Base-by-base conservation (phyloP, 2,888 invertebrate species). In the Andrena chrysosceles region DNA sequence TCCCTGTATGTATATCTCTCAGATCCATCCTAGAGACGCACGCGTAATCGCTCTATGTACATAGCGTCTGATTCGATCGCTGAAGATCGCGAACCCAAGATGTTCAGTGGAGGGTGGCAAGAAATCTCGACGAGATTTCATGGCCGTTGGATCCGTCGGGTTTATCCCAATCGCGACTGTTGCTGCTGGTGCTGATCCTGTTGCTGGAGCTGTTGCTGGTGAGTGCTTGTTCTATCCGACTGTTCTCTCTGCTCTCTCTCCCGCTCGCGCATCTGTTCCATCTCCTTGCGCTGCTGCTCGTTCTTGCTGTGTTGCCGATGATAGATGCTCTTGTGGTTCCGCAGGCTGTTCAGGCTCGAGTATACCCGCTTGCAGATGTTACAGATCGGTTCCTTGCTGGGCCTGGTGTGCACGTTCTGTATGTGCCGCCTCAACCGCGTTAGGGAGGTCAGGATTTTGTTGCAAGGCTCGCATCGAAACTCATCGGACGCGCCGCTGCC, bases 321-420 rank as follows among this genome's bases (percentile, higher is more conserved):
- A 95, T 98, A 98, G 96, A 98, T 97, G 95, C 97, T 97, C 96
- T 97, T 97, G 96, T 98, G 98, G 95, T 98, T 98, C 94, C 98
- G 96, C 93, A 98, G 96, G 94, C 97, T 97, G 96, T 98, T 98
- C 93, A 98, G 96, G 94, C 97, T 98, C 96, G 97, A 97, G 96
- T 98, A 98, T 91, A 97, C 97, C 94, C 98, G 97, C 95, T 97
- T 97, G 96, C 98, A 98, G 94, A 98, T 97, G 95, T 97, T 97
- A 96, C 98, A 98, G 94, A 97, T 97, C 90, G 97, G 97, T 95
- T 97, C 97, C 95, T 97, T 96, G 94, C 97, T 97, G 92, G 97
- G 97, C 93, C 97, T 96, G 96, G 97, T 97, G 95, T 98, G 98
- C 93, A 97, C 97, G 95, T 98, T 97, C 96, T 97, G 97, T 95